Base-by-base conservation (phyloP, 2,797 vertebrate genomes). In the Mormyrus proboscirostris region DNA sequence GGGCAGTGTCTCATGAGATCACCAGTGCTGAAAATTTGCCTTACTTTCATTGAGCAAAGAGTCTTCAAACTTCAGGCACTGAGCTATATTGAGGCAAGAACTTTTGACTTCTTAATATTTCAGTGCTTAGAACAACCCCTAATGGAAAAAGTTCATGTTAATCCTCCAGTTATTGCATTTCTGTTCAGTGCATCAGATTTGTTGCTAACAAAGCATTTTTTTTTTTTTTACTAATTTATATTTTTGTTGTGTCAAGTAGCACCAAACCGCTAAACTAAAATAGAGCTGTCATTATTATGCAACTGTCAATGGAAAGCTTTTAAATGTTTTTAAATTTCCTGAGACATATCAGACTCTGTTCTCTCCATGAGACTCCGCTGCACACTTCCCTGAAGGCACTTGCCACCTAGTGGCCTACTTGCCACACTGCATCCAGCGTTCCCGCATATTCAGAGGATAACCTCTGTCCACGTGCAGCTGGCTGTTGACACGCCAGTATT, bases 391-490 rank as follows among this genome's bases (percentile, higher is more conserved):
- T 89, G 83, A 87, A 86, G 2, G 65, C 79, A 93, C 90, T 89
- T 91, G 93, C 93, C 94, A 90, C 89, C 94, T 91, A 16, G 8
- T 88, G 94, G 91, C 83, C 14, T 14, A 88, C 6, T 59, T 50
- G 87, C 89, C 93, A 91, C 97, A 98, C 79, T 93, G 94, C 97
- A 97, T 97, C 97, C 97, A 98, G 88, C 95, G 94, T 86, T 94
- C 93, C 57, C 92, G 93, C 33, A 91, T 96, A 86, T 96, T 97
- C 87, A 94, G 94, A 0, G 98, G 98, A 90, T 97, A 97, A 12
- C 97, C 97, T 38, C 91, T 92, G 12, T 97, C 96, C 0, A 94
- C 96, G 0, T 50, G 93, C 90, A 97, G 95, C 91, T 92, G 93
- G n/a, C 93, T 89, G 10, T 96, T 97, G 90, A 98, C 92, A 1